A percentile compares a stretch with the other conserved stretches of the same genome.
Evolutionary conservation across 2,888 invertebrate genomes (phyloP).

Genomic region (Pollenia labialis): DNA sequence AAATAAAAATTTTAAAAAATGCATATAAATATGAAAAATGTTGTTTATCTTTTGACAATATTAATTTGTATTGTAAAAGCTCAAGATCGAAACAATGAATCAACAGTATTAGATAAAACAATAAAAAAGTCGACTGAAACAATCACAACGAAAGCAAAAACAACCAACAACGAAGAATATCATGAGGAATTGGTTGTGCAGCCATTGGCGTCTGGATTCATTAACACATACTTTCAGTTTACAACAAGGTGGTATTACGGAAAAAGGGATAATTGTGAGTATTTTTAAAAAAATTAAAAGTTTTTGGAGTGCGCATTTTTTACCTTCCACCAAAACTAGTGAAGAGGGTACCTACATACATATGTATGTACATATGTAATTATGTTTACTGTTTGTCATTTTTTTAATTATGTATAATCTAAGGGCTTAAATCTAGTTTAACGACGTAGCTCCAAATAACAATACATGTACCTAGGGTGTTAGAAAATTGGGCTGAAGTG

Average conservation of each 20-base stretch:
- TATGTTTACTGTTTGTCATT: too few species aligned
- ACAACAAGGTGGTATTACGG: slow-evolving; percentile 90
- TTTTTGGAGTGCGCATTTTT: neutral
- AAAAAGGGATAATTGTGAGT: slow-evolving; percentile 87
- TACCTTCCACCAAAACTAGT: too few species aligned
- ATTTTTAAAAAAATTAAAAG: neutral
- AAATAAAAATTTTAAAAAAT: slow-evolving; percentile 14
- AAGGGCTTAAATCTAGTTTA: neutral
- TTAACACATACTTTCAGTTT: slow-evolving; percentile 96
- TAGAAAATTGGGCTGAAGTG: too few species aligned
- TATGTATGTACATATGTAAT: too few species aligned
- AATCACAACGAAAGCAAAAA: neutral
- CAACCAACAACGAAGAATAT: slow-evolving; percentile 87
- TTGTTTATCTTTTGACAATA: slow-evolving; percentile 27
- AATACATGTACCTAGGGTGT: too few species aligned
- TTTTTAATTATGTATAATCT: too few species aligned
- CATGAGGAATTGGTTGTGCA: slow-evolving; percentile 95
- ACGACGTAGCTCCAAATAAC: too few species aligned
- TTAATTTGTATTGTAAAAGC: slow-evolving; percentile 33
- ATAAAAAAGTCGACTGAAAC: slow-evolving; percentile 17
- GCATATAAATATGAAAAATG: slow-evolving; percentile 5
- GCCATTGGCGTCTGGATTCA: slow-evolving; percentile 92
- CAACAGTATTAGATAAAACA: slow-evolving; percentile 15
- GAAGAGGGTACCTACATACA: too few species aligned
- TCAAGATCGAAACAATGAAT: neutral